phyloP scores from a whole-genome alignment of 1,140 invertebrate species.

The Macrobrachium nipponense region DNA sequence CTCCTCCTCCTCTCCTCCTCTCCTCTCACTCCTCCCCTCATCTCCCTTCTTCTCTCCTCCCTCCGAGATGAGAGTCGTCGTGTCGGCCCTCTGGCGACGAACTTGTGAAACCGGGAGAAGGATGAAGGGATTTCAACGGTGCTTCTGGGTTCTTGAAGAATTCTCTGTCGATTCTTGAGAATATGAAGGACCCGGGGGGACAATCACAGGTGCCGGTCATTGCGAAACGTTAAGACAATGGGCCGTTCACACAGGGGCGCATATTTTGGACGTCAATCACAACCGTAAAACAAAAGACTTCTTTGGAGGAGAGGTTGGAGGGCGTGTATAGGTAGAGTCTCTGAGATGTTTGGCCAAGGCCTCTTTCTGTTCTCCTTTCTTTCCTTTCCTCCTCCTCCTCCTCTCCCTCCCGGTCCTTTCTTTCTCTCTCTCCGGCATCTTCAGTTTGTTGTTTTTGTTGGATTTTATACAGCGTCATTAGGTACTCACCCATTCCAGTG shows the following conservation, averaged over 20 bases:
- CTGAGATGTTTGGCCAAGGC: not conserved
- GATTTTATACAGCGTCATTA: not conserved
- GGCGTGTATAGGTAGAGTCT: not conserved
- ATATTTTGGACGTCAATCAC: conserved; percentile 44
- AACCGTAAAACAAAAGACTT: conserved; percentile 21
- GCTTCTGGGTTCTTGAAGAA: conserved; percentile 46
- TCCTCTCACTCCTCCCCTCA: too few species aligned
- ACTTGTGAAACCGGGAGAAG: conserved; percentile 4
- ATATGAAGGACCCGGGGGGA: conserved; percentile 27
- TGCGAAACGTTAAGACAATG: conserved; percentile 43
- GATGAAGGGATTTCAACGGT: conserved; percentile 7
- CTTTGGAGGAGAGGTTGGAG: conserved; percentile 1
- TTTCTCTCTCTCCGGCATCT: not conserved
- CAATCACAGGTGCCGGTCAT: conserved; percentile 43
- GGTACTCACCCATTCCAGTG: too few species aligned
- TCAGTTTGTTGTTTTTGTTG: not conserved
- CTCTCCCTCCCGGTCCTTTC: not conserved
- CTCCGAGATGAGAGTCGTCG: not conserved
- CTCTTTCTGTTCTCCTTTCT: not conserved
- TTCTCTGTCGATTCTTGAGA: conserved; percentile 50
- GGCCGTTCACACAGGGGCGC: conserved; percentile 26
- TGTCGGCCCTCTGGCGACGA: conserved; percentile 5
- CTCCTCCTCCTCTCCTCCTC: too few species aligned
- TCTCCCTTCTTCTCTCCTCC: too few species aligned
- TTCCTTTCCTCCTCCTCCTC: not conserved